These are phyloP conservation scores for Channa maculata DNA, from an alignment of 2,113 vertebrate species.

Conservation along the genomic window DNA sequence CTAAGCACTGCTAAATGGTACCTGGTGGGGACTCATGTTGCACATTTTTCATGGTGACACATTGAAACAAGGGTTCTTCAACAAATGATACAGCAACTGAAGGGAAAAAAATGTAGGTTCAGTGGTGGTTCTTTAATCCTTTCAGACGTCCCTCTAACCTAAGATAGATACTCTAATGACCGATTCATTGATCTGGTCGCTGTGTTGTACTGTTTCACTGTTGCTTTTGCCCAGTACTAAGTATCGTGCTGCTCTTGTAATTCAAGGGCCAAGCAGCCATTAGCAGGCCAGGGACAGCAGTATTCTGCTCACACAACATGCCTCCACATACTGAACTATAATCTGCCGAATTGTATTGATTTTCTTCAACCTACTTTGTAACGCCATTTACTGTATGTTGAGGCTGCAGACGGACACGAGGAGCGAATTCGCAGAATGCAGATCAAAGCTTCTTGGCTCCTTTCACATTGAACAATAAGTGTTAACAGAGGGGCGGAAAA, in stretches of 20 bases:
- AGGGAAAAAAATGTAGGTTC: not conserved
- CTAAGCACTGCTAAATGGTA: too few relatives aligned
- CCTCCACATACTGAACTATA: slow-evolving; percentile 25
- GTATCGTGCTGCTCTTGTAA: slow-evolving; percentile 1
- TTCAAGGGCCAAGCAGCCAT: slow-evolving; percentile 39
- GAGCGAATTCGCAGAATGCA: slow-evolving; percentile 35
- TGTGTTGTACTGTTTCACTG: not conserved
- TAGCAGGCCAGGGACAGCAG: slow-evolving; percentile 33
- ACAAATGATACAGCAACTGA: not conserved
- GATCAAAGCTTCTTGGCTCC: slow-evolving; percentile 34
- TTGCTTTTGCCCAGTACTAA: slow-evolving; percentile 5
- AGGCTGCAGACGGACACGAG: slow-evolving; percentile 27
- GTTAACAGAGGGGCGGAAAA: not conserved
- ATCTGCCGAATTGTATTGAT: slow-evolving; percentile 59
- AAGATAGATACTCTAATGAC: not conserved
- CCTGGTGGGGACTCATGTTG: too few relatives aligned
- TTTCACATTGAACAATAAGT: not conserved
- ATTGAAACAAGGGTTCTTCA: not conserved
- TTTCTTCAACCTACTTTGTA: slow-evolving; percentile 37
- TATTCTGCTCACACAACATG: slow-evolving; percentile 29
- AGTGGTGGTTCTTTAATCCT: not conserved
- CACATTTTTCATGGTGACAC: not conserved
- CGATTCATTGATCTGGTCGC: slow-evolving; percentile 38
- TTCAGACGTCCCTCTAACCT: not conserved
- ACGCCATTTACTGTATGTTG: slow-evolving; percentile 52